Evolutionary conservation across 2,113 vertebrate genomes (phyloP), one percentile per base, ranked within the genome.

Genomic region (Siphamia tubifer): DNA sequence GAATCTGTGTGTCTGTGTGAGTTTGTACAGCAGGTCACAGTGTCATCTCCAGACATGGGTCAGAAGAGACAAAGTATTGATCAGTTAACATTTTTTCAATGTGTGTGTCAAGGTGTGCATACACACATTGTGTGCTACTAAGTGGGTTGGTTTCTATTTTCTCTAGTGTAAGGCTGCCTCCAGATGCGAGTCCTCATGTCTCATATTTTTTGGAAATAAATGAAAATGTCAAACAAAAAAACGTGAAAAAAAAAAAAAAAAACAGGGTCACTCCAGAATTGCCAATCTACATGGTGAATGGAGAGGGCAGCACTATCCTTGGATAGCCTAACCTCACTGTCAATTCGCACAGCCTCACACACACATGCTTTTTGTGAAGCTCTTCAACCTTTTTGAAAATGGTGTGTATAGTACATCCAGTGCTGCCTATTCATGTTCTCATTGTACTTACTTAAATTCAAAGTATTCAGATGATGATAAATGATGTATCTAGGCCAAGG

Each of bases 51-150:
- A 75, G 67, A 88, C 77, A 68, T 16, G 92, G 93, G 93, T 92
- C 89, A 93, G 92, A 92, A 93, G 92, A 95, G 94, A 94, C 93
- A 74, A 17, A 90, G 92, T 96, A 98, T 97, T 93, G 97, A 98
- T 98, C 95, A 94, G 94, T 94, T 98, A 96, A 96, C 96, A 96
- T 97, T 96, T 97, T 94, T 92, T 43, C 47, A 39, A 35, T 54
- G 23, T 51, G 51, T 54, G 36, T 58, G 48, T 42, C 51, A 10
- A 19, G 4, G 15, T 7, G 8, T 6, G 24, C 16, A 11, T 13
- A 31, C 16, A 45, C 35, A 48, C 17, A 17, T 35, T n/a, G 56
- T 44, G n/a, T 5, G 47, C n/a, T 0, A n/a, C 9, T 6, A 38
- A 3, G 36, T 10, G n/a, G 48, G 39, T 13, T 30, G 2, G 40